These are phyloP conservation scores for Parasteatoda tepidariorum DNA, from an alignment of 1,140 invertebrate genomes.

Conservation along the genomic window DNA sequence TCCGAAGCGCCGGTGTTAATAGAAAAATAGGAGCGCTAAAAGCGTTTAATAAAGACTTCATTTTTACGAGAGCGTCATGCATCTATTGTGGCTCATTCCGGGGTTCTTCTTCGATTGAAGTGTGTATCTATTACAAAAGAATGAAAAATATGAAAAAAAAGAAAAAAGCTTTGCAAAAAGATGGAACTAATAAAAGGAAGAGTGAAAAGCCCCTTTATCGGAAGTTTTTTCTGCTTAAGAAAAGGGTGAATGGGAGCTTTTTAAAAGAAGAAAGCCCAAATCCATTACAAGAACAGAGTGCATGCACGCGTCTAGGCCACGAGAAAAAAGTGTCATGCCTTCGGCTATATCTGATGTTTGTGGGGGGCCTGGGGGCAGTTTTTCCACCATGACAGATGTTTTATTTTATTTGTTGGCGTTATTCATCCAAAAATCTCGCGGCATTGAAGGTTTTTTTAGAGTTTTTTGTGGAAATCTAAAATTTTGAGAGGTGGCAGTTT, in stretches of 20 bases:
- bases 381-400: constrained; percentile 39
- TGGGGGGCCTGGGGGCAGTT: constrained; percentile 23
- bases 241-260: constrained; percentile 54
- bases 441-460: constrained; percentile 25
- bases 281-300: constrained; percentile 55
- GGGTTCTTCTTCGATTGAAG: neutral
- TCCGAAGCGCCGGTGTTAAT: neutral
- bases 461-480: constrained; percentile 40
- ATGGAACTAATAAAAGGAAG: constrained; percentile 56
- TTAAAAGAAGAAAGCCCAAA: constrained; percentile 45
- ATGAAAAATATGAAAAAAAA: constrained; percentile 40
- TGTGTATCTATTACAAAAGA: constrained; percentile 36
- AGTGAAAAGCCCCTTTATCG: constrained; percentile 47
- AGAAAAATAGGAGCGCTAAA: constrained; percentile 50
- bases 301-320: neutral
- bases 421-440: constrained; percentile 20
- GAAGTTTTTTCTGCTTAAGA: constrained; percentile 55
- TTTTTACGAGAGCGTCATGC: constrained; percentile 25
- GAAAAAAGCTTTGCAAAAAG: constrained; percentile 30
- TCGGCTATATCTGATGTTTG: constrained; percentile 39
- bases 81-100: neutral
- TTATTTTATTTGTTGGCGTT: constrained; percentile 43
- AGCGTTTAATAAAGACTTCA: constrained; percentile 51
- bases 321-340: constrained; percentile 42
- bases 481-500: constrained; percentile 1